Base-by-base conservation (phyloP, 2,888 invertebrate species). In the Andricus quercusramuli region DNA sequence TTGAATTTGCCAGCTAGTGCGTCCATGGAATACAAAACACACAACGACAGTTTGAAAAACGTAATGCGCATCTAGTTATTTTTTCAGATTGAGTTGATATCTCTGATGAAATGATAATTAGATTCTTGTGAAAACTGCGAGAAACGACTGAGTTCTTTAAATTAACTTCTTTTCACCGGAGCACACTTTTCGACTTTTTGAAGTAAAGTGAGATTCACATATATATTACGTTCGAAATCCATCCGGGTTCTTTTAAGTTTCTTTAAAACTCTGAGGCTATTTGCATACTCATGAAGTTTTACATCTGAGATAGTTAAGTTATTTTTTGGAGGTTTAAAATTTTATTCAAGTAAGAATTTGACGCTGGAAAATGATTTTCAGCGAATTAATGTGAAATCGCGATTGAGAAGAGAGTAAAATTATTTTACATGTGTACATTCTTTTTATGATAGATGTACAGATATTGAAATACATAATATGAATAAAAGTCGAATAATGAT, bases 1-100 rank as follows among this genome's bases (percentile, higher is more conserved):
- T 95, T 99, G 91, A 98, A 99, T 94, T 96, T 99, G 93, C 99
- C 99, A 85, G 94, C 97, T 79, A 96, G 96, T 93, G 97, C 97
- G 90, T 96, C 97, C 90, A 96, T 99, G 95, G 99, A 99, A 94
- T 99, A 99, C 95, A 97, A 97, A 94, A 95, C 95, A 92, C 96
- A 96, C 92, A 96, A 95, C 93, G 96, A 96, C 93, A 97, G 97
- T 93, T 94, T 97, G 89, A 97, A 97, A 81, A 90, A 89, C 85
- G 87, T 89, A 78, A 84, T 88, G 32, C 82, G 85, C 78, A 67
- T 83, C 77, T 85, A 85, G 80, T 81, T 81, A 79, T 79, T 76
- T 79, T 22, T 20, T 3, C 51, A n/a, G 79, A 80, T n/a, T 78
- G 79, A 85, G 32, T 74, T 32, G 11, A 70, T 25, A 74, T 32